Evolutionary conservation across 2,797 vertebrate genomes (phyloP).

Genomic region (Dipus sagitta): DNA sequence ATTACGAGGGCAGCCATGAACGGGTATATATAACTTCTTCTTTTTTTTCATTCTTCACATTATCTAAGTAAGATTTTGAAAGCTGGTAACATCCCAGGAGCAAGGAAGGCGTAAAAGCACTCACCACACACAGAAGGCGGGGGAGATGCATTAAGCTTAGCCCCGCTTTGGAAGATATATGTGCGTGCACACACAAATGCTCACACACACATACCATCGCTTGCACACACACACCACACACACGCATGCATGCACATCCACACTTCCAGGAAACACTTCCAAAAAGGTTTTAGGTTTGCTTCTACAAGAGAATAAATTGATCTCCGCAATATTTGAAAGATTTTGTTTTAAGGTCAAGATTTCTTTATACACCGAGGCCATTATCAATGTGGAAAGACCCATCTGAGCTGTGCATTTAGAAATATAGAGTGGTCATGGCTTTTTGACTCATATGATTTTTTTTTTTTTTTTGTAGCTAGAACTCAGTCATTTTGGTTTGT

Average conservation of each 20-base stretch:
- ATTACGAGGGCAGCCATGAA: conserved; percentile 75
- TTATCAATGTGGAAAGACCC: conserved; percentile 8
- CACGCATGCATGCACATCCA: background rate
- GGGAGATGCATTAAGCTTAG: conserved; percentile 78
- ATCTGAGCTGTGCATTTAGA: conserved; percentile 21
- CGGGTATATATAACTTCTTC: conserved; percentile 78
- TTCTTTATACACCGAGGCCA: background rate
- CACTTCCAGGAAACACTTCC: conserved; percentile 62
- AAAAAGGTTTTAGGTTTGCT: conserved; percentile 70
- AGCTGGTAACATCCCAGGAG: conserved; percentile 79
- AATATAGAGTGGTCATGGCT: background rate
- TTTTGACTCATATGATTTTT: background rate
- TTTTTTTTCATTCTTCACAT: conserved; percentile 79
- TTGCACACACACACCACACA: background rate
- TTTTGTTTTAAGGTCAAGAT: background rate
- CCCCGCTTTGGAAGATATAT: conserved; percentile 75
- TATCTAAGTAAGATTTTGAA: conserved; percentile 81
- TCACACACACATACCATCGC: background rate
- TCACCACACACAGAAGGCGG: conserved; percentile 69
- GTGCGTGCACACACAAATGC: conserved; percentile 20
- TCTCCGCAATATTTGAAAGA: background rate
- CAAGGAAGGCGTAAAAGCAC: conserved; percentile 81
- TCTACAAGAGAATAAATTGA: conserved; percentile 69
- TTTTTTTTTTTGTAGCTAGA: background rate
- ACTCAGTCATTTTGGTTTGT: conserved; percentile 16